phyloP scores from a whole-genome alignment of 2,113 vertebrate genomes.

The Grus americana region DNA sequence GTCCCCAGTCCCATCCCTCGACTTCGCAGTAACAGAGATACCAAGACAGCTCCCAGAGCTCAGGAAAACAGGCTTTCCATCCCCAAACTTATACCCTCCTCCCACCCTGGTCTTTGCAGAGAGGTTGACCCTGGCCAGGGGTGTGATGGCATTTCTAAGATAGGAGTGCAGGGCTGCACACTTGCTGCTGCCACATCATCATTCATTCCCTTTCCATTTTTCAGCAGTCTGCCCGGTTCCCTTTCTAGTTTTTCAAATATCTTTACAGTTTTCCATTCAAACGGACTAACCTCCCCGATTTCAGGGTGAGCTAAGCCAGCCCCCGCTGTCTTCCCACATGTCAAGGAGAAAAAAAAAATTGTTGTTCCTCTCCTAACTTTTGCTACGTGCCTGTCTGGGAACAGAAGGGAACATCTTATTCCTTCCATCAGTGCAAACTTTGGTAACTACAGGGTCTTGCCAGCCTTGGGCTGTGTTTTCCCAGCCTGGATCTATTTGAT shows the following conservation, averaged over 20 bases:
- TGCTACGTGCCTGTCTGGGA: conserved; percentile 32
- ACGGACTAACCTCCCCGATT: not conserved
- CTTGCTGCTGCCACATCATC: not conserved
- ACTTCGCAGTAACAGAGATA: not conserved
- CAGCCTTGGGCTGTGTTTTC: not conserved
- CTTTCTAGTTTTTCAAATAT: not conserved
- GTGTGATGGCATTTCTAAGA: not conserved
- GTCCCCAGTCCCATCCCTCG: not conserved
- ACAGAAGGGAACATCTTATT: conserved; percentile 38
- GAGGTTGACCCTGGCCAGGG: rapidly evolving
- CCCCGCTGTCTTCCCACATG: not conserved
- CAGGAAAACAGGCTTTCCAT: not conserved
- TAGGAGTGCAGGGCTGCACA: rapidly evolving
- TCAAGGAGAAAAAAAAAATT: not conserved
- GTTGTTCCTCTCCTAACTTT: not conserved
- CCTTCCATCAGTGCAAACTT: not conserved
- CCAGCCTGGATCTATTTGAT: not conserved
- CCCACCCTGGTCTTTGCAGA: not conserved
- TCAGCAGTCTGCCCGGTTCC: not conserved
- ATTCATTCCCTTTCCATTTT: not conserved
- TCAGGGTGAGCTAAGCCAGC: not conserved
- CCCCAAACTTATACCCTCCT: not conserved
- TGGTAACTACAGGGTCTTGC: not conserved
- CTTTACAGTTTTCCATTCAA: not conserved
- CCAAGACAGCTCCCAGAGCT: not conserved